Conservation (phyloP, 2,888 invertebrate species). For the Hirtodrosophila cameraria region DNA sequence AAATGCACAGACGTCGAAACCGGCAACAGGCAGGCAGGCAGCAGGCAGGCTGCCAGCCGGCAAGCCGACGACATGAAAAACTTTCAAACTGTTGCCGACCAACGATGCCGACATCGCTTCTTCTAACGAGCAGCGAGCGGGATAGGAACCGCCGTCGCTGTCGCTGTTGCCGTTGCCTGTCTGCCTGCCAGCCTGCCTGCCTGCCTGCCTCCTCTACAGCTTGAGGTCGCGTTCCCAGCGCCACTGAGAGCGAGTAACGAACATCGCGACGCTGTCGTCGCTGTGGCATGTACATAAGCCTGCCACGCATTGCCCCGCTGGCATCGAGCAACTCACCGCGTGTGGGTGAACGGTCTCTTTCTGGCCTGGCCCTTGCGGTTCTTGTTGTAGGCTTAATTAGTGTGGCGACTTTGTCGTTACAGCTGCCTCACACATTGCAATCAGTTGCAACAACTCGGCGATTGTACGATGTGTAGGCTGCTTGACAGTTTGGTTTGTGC, state of each 20-base stretch:
- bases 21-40: conserved; percentile 50
- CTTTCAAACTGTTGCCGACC: conserved; percentile 75
- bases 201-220: conserved; percentile 9
- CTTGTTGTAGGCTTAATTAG: conserved; percentile 28
- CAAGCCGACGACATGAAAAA: conserved; percentile 71
- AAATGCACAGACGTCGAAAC: conserved; percentile 65
- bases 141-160: conserved; percentile 53
- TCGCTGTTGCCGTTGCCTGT: not conserved
- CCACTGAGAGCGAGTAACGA: conserved; percentile 27
- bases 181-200: no score
- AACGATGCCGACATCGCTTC: conserved; percentile 51
- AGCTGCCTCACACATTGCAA: no score
- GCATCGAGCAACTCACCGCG: conserved; percentile 21
- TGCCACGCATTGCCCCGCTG: conserved; percentile 54
- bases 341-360: conserved; percentile 14
- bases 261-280: conserved; percentile 12
- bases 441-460: no score
- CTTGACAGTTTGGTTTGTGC: no score
- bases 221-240: conserved; percentile 31
- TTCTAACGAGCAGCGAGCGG: conserved; percentile 72
- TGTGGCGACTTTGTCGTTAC: conserved; percentile 12
- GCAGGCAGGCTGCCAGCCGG: conserved; percentile 37
- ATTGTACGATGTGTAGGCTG: no score
- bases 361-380: conserved; percentile 24
- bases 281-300: conserved; percentile 52